Evolutionary conservation across 2,113 vertebrate species (phyloP), one percentile per base, ranked within the genome.

Genomic region (Apus apus): DNA sequence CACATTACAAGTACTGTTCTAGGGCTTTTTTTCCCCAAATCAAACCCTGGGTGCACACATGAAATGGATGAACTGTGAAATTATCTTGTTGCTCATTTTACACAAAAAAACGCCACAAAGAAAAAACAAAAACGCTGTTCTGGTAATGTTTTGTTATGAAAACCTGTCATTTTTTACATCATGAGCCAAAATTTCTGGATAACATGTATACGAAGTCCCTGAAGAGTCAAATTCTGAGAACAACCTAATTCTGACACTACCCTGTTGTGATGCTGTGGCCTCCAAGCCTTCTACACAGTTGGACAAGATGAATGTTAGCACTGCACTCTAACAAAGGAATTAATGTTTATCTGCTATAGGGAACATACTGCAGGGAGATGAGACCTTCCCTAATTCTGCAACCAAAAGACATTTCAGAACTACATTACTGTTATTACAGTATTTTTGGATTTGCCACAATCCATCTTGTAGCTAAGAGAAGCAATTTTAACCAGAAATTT

Each of bases 81-180:
- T 6, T 1, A 1, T 3, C 34, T 19, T 56, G 14, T 20, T 58
- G 8, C 8, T 83, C 14, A 43, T 43, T 5, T 43, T 43, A 43
- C 38, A 38, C 38, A 38, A 34, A 51, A 26, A 54, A 74, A 11
- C 0, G 0, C 9, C 56, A 14, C 38, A 23, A 32, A 56, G 7
- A 34, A 43, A 57, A 8, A 3, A 5, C 10, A 9, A 2, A 10
- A 9, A 1, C 50, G 1, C 16, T 57, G 16, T 6, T 57, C 14
- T 6, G 29, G 27, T 38, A 7, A 5, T 25, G 13, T 23, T 78
- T 45, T 38, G 18, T 58, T 54, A 66, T 9, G 45, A 50, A 71
- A 51, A 92, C 38, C 2, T 8, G 21, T 22, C 17, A 8, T 12
- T 77, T 46, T 84, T 77, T 50, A 32, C 34, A 51, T 19, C 9